These are phyloP conservation scores for Tapera naevia DNA, from an alignment of 2,797 vertebrate genomes.

Conservation along the genomic window DNA sequence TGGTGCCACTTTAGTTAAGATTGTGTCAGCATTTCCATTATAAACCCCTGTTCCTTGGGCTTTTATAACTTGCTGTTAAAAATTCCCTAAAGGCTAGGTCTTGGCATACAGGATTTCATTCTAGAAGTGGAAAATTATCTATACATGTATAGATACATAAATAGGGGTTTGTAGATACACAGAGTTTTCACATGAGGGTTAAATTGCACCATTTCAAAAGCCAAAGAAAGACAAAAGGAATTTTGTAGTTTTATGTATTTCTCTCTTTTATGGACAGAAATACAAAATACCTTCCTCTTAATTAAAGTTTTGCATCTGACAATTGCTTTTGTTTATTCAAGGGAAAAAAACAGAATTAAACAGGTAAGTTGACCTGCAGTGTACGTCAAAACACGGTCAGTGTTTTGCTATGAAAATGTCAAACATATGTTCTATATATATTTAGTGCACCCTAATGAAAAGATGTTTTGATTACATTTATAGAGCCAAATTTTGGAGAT, in stretches of 20 bases:
- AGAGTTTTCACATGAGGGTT: background rate
- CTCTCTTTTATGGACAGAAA: background rate
- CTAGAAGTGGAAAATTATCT: background rate
- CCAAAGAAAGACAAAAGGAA: background rate
- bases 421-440: background rate
- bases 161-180: background rate
- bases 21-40: conserved; percentile 49
- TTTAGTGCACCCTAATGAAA: background rate
- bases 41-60: background rate
- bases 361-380: conserved; percentile 10
- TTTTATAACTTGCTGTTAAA: background rate
- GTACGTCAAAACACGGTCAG: background rate
- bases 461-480: background rate
- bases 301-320: conserved; percentile 15
- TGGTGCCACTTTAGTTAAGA: conserved; percentile 26
- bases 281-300: conserved; percentile 8
- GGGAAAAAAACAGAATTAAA: conserved; percentile 9
- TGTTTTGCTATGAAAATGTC: conserved; percentile 37
- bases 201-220: background rate
- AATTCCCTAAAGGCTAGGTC: background rate
- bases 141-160: background rate
- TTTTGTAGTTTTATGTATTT: background rate
- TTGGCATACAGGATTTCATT: background rate
- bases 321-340: background rate
- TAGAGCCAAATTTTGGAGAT: background rate